These are phyloP conservation scores for Hydrochoerus hydrochaeris DNA, from an alignment of 2,113 vertebrate genomes.

Conservation along the genomic window DNA sequence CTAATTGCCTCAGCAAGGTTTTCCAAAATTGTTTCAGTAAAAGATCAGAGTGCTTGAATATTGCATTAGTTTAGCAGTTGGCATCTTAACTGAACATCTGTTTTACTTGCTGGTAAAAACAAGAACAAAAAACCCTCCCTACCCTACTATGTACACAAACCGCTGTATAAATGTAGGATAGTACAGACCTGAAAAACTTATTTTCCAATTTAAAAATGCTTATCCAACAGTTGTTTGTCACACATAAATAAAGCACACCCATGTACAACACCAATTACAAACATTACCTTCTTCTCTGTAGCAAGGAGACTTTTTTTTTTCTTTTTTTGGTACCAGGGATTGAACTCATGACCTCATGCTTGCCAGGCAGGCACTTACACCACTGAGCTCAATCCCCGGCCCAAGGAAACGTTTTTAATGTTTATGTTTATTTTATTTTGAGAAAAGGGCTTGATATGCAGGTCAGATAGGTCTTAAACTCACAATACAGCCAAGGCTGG, in stretches of 20 bases:
- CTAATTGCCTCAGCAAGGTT: slow-evolving; percentile 14
- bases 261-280: not conserved
- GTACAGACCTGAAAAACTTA: not conserved
- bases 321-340: too few species aligned
- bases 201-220: not conserved
- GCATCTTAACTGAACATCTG: not conserved
- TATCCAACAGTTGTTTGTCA: not conserved
- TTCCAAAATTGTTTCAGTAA: slow-evolving; percentile 47
- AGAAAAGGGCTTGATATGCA: not conserved
- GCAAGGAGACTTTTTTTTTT: not conserved
- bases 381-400: too few species aligned
- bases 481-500: not conserved
- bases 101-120: slow-evolving; percentile 5
- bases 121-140: not conserved
- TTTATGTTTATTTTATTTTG: slow-evolving; percentile 32
- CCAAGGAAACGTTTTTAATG: not conserved
- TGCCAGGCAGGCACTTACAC: too few species aligned
- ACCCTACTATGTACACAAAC: too few species aligned
- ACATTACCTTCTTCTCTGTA: not conserved
- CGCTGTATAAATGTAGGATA: not conserved
- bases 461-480: not conserved
- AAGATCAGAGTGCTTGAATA: not conserved
- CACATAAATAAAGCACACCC: not conserved
- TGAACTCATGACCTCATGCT: too few species aligned
- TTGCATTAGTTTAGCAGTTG: not conserved